These are phyloP conservation scores for Centruroides vittatus DNA, from an alignment of 1,140 invertebrate species.

Conservation along the genomic window DNA sequence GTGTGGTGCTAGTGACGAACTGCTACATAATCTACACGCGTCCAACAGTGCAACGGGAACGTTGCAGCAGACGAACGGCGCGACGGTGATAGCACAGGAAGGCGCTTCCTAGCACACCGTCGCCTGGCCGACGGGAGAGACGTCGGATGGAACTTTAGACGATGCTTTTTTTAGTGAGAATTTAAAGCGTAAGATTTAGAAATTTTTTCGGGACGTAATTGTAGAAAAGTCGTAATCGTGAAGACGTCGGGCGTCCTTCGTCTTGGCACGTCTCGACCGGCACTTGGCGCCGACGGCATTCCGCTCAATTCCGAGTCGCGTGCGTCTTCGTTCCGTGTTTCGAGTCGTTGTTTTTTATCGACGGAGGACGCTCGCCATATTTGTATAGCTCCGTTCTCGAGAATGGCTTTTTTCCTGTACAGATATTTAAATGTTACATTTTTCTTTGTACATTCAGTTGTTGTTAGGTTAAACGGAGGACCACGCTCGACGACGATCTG, in stretches of 20 bases:
- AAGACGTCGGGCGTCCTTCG: too few species aligned
- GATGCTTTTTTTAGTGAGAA: background rate
- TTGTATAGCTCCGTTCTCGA: background rate
- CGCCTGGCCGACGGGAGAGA: background rate
- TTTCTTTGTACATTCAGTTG: background rate
- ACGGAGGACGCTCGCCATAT: background rate
- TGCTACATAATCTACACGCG: constrained; percentile 9
- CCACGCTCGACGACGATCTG: too few species aligned
- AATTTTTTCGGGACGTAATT: background rate
- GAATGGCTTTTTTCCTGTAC: background rate
- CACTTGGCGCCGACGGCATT: too few species aligned
- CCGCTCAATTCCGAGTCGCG: too few species aligned
- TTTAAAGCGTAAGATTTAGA: background rate
- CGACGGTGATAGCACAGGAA: constrained; percentile 12
- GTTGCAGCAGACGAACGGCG: constrained; percentile 11
- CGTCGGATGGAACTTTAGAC: background rate
- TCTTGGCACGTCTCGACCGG: too few species aligned
- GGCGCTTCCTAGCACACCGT: constrained; percentile 14
- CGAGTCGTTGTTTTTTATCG: too few species aligned
- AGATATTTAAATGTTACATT: background rate
- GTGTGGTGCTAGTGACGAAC: constrained; percentile 7
- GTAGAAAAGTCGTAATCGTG: background rate
- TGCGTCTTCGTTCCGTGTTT: too few species aligned
- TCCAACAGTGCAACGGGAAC: constrained; percentile 8
- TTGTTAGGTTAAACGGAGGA: background rate